Evolutionary conservation across 37 sponge, comb jelly and placozoan genomes (phyloP).

Genomic region (Beroe forskalii): DNA sequence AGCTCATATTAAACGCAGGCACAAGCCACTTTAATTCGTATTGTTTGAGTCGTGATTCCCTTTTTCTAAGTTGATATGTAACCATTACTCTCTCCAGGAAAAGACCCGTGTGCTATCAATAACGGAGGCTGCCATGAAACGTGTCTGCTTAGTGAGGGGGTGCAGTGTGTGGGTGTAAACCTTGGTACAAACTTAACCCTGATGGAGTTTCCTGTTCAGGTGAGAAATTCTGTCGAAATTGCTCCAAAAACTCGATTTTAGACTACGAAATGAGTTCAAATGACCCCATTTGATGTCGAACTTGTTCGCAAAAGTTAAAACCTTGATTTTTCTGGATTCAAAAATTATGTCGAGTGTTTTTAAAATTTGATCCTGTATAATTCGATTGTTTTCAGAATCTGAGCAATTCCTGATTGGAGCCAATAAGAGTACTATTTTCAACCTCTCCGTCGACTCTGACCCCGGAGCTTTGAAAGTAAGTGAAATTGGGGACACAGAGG

Average conservation of each 20-base stretch:
- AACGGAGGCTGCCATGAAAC: neutral
- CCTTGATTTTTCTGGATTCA: too few species aligned
- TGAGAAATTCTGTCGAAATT: too few species aligned
- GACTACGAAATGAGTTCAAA: too few species aligned
- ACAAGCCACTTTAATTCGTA: too few species aligned
- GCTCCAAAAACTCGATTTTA: too few species aligned
- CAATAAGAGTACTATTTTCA: conserved; percentile 60
- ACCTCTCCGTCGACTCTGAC: conserved; percentile 34
- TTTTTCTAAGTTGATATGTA: too few species aligned
- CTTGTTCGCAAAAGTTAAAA: too few species aligned
- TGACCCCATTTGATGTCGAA: too few species aligned
- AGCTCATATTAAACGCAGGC: too few species aligned
- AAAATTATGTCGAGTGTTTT: too few species aligned
- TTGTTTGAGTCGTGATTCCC: neutral
- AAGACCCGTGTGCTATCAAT: neutral
- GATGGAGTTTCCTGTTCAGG: neutral
- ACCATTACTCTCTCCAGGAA: neutral
- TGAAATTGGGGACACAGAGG: neutral
- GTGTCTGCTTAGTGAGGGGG: neutral
- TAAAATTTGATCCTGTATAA: too few species aligned
- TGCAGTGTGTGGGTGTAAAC: neutral
- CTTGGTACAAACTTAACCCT: conserved; percentile 28
- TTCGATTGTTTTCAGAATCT: conserved; percentile 1
- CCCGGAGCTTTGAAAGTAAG: conserved; percentile 31
- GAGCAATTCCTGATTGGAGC: conserved; percentile 39